phyloP scores from a whole-genome alignment of 1,140 invertebrate genomes.

The Scaptodrosophila lebanonensis region DNA sequence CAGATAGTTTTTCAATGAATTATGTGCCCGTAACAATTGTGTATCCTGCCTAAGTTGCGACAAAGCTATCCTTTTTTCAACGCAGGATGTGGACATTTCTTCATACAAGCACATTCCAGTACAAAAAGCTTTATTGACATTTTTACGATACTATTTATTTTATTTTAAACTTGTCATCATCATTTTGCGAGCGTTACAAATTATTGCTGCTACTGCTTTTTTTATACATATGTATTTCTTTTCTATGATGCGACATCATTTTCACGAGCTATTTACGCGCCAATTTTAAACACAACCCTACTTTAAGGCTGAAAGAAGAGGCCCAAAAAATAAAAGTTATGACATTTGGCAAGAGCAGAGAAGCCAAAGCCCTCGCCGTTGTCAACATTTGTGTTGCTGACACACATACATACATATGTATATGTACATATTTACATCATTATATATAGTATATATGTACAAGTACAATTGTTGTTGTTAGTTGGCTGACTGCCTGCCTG shows the following conservation, averaged over 20 bases:
- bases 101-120: no score
- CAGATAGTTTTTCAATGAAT: no score
- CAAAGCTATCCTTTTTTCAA: no score
- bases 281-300: conserved; percentile 1
- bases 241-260: conserved; percentile 12
- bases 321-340: no score
- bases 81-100: no score
- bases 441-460: conserved; percentile 32
- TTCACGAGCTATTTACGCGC: conserved; percentile 39
- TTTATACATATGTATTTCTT: not conserved
- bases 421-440: conserved; percentile 6
- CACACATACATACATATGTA: not conserved
- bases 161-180: no score
- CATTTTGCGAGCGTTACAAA: not conserved
- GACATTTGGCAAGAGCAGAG: not conserved
- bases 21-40: no score
- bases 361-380: not conserved
- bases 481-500: conserved; percentile 35
- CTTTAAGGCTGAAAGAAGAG: no score
- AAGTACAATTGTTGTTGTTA: conserved; percentile 5
- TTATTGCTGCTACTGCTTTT: conserved; percentile 3
- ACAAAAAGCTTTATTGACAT: no score
- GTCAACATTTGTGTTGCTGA: no score
- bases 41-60: no score
- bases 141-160: no score